A percentile compares a stretch with the other conserved stretches of the same genome.
These are phyloP conservation scores for Diplogasteroides magnus DNA, from an alignment of 1,140 invertebrate genomes.

Conservation along the genomic window DNA sequence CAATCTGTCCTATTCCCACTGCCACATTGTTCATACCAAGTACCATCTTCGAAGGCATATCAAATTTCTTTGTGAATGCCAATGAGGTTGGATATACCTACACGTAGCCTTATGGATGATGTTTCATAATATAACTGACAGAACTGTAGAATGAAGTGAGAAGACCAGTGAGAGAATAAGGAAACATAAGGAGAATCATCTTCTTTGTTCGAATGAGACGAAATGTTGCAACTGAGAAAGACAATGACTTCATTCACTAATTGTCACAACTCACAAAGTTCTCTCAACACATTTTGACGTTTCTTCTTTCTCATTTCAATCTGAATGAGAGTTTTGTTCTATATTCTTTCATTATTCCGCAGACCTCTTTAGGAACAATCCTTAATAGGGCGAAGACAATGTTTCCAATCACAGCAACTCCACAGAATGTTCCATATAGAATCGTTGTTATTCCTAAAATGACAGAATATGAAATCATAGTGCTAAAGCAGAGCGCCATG, in stretches of 20 bases:
- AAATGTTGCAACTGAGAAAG: background rate
- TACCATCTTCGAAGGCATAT: background rate
- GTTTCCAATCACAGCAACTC: background rate
- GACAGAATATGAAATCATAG: too few species aligned
- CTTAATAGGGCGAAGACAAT: background rate
- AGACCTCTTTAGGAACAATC: background rate
- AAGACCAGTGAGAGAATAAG: background rate
- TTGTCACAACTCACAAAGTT: background rate
- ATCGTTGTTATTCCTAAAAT: background rate
- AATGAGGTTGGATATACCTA: background rate
- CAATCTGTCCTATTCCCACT: background rate
- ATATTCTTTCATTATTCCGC: too few species aligned
- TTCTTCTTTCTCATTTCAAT: background rate
- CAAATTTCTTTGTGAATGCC: background rate
- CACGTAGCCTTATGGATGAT: background rate
- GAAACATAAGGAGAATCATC: background rate
- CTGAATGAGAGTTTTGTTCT: background rate
- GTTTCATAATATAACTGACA: background rate
- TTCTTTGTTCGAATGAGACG: background rate
- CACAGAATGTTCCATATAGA: background rate
- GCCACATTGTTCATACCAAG: background rate
- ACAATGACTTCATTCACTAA: background rate
- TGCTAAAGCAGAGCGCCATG: too few species aligned
- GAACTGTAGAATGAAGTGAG: background rate
- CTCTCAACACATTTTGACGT: background rate